phyloP scores from a whole-genome alignment of 2,888 invertebrate genomes.

The Rhorus exstirpatorius region DNA sequence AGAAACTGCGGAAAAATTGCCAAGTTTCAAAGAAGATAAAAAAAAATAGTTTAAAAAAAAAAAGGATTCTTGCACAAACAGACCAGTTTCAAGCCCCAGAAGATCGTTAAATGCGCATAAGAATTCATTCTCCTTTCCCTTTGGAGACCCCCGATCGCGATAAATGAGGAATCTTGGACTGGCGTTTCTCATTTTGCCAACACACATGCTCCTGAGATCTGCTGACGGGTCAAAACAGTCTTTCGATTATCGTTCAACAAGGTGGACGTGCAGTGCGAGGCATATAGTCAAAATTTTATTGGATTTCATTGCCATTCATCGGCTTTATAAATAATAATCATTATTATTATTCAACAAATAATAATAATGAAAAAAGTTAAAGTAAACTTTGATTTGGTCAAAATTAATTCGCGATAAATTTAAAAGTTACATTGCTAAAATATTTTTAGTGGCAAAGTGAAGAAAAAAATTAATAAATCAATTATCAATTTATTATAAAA shows the following conservation, averaged over 20 bases:
- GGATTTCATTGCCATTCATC: not conserved
- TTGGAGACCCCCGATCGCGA: constrained; percentile 46
- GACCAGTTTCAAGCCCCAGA: constrained; percentile 58
- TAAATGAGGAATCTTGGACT: constrained; percentile 38
- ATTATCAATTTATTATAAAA: too few relatives aligned
- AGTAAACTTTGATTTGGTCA: too few relatives aligned
- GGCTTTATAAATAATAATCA: not conserved
- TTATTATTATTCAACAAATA: not conserved
- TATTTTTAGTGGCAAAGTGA: too few relatives aligned
- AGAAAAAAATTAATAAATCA: too few relatives aligned
- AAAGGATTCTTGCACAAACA: constrained; percentile 65
- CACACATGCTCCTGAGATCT: constrained; percentile 61
- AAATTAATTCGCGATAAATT: too few relatives aligned
- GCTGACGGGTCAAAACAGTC: constrained; percentile 79
- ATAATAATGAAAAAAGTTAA: not conserved
- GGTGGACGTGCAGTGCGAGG: constrained; percentile 57
- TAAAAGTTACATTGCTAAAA: too few relatives aligned
- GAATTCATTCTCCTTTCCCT: constrained; percentile 76
- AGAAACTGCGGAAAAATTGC: too few relatives aligned
- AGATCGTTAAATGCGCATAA: constrained; percentile 67
- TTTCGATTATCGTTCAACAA: constrained; percentile 70
- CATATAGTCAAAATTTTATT: constrained; percentile 18
- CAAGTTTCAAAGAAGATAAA: not conserved
- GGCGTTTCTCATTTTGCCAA: constrained; percentile 46
- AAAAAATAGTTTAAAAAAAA: constrained; percentile 34